These are phyloP conservation scores for Exephanes ischioxanthus DNA, from an alignment of 2,888 invertebrate genomes.

Conservation along the genomic window DNA sequence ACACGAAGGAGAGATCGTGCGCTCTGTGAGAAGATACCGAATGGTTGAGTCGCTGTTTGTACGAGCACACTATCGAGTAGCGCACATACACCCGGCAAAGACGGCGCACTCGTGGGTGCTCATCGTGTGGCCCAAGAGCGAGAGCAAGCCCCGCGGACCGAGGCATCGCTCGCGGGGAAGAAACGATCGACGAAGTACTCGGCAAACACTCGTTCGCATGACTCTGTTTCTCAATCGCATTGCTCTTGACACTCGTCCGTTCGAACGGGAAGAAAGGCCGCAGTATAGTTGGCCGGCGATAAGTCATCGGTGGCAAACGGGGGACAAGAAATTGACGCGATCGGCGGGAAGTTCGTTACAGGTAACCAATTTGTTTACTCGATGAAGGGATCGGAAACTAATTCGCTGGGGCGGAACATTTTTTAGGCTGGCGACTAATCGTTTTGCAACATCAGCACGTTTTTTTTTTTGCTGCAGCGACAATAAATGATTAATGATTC, in stretches of 20 bases:
- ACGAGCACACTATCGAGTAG: slow-evolving; percentile 45
- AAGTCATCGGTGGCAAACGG: background rate
- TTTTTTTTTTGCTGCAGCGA: too few species aligned
- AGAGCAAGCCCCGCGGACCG: slow-evolving; percentile 50
- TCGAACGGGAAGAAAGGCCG: background rate
- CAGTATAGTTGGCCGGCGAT: background rate
- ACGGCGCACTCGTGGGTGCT: slow-evolving; percentile 34
- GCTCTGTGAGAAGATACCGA: slow-evolving; percentile 36
- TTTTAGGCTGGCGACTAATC: background rate
- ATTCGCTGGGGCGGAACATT: background rate
- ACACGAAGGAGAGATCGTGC: slow-evolving; percentile 30
- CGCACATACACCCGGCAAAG: slow-evolving; percentile 34
- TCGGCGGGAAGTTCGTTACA: background rate
- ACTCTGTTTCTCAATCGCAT: slow-evolving; percentile 76
- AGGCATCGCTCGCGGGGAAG: slow-evolving; percentile 39
- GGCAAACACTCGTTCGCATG: slow-evolving; percentile 75
- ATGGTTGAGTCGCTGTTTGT: slow-evolving; percentile 61
- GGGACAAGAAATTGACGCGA: background rate
- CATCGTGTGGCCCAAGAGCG: slow-evolving; percentile 50
- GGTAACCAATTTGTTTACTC: background rate
- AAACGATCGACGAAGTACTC: slow-evolving; percentile 76
- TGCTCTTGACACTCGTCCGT: slow-evolving; percentile 65
- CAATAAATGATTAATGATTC: too few species aligned
- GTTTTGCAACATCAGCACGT: background rate
- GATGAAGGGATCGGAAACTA: background rate